Evolutionary conservation across 2,797 vertebrate genomes (phyloP), one percentile per base, ranked within the genome.

Genomic region (Sparidentex hasta): DNA sequence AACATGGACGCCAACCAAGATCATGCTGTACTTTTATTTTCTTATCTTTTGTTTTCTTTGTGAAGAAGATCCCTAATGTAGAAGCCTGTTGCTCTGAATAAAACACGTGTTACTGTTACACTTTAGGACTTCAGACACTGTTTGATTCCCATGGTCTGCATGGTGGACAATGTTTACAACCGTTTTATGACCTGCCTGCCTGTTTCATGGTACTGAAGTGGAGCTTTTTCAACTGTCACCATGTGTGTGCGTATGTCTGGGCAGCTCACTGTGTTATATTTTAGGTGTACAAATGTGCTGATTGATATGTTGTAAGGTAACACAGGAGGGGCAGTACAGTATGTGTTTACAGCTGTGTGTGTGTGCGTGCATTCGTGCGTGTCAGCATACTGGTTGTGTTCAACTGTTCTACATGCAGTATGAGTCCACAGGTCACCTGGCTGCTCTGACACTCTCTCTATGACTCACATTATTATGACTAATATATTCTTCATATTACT

Each of bases 401-500:
- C 43, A 65, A 61, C 61, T 66, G 65, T 63, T 81, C 51, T 70
- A 66, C 56, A n/a, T 54, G 44, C 75, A 54, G 74, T 73, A 47
- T 74, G 65, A 82, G 57, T 85, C 73, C 78, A 88, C 71, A 8
- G 46, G 51, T 84, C 78, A 68, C 63, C 71, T 87, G 80, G 78
- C 84, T 87, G 85, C 83, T 90, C 84, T 83, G 86, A 84, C 84
- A 81, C 63, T 62, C 54, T 81, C 47, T 76, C 69, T 88, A 78
- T 80, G 81, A 88, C 77, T 88, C 44, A 74, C 43, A n/a, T 78
- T 74, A 71, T 81, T 71, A 81, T 88, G 59, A 88, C 76, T 81
- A 74, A 78, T 83, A 79, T 82, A 71, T 87, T 86, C 70, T 86
- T 73, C 66, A 82, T 84, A 74, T 89, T 76, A 82, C 74, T 77